Base-by-base conservation (phyloP, 2,888 invertebrate genomes). In the Eupithecia inturbata region DNA sequence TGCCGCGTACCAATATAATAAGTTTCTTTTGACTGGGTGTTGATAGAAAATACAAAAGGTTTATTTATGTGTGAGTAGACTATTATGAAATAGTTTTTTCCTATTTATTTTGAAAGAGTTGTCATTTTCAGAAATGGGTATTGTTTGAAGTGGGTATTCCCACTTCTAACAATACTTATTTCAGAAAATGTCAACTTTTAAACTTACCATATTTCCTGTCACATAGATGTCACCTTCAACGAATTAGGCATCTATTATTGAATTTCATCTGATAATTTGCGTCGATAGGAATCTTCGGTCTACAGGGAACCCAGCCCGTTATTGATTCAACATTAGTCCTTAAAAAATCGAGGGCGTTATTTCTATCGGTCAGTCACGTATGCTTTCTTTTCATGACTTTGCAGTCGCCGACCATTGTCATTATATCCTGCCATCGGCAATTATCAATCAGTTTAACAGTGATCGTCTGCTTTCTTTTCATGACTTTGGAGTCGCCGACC, bases 341-440 rank as follows among this genome's bases (percentile, higher is more conserved):
- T 89, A 89, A 78, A 82, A 81, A 87, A 93, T 89, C 86, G 89
- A 86, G 93, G 93, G 78, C 92, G 87, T 86, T 88, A 90, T 93
- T 92, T 92, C 90, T 90, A 90, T 85, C 85, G 84, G 82, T 81
- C 88, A 82, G 91, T 93, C 94, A 93, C 94, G 93, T 92, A 89
- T 88, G 85, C 94, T 94, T 94, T 94, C 94, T 93, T 94, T 93
- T 89, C 88, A 85, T 87, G 85, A 86, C 82, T 86, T 93, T 92
- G 90, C 89, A 91, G 86, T 89, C 84, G 85, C 89, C 92, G 91
- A 82, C 92, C 83, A 92, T 92, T 93, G 93, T 92, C 87, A 91
- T 93, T 94, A 94, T 92, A 94, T 93, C 94, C 93, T 93, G 91
- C 83, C 85, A 84, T 84, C 88, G 85, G 87, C 87, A 85, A 88